These are phyloP conservation scores for Grus americana DNA, from an alignment of 2,113 vertebrate genomes.

Conservation along the genomic window DNA sequence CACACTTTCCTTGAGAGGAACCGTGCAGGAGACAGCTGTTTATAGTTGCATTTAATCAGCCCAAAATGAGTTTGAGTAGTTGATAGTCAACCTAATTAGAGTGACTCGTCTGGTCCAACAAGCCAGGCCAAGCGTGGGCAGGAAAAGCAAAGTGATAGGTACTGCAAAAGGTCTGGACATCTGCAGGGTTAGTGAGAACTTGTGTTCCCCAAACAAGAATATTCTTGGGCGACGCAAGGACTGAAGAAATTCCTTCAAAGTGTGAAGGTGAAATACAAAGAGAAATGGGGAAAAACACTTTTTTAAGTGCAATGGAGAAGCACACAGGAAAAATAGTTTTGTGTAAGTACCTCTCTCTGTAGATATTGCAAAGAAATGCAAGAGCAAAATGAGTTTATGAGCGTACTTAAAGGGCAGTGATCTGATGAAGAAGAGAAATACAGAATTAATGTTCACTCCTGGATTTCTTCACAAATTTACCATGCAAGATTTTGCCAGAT, in stretches of 20 bases:
- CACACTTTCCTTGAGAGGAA: neutral
- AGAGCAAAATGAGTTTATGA: neutral
- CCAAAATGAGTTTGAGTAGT: neutral
- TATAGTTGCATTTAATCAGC: neutral
- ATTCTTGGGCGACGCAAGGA: neutral
- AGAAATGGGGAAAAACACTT: neutral
- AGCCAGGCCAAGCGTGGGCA: neutral
- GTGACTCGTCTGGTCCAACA: neutral
- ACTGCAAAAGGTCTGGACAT: neutral
- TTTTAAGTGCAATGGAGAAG: neutral
- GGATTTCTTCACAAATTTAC: neutral
- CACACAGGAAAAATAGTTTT: neutral
- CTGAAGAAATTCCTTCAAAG: neutral
- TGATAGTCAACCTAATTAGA: neutral
- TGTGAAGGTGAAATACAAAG: conserved; percentile 11
- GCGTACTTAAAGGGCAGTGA: conserved; percentile 16
- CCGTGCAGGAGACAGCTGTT: neutral
- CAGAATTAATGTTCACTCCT: neutral
- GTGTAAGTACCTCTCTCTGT: neutral
- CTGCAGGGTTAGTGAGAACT: neutral
- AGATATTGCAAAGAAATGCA: neutral
- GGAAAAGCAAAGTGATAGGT: neutral
- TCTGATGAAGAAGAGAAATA: conserved; percentile 4
- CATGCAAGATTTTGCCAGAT: neutral
- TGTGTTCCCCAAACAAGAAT: neutral